phyloP scores from a whole-genome alignment of 2,797 vertebrate genomes.

The Acrossocheilus wenchowensis region DNA sequence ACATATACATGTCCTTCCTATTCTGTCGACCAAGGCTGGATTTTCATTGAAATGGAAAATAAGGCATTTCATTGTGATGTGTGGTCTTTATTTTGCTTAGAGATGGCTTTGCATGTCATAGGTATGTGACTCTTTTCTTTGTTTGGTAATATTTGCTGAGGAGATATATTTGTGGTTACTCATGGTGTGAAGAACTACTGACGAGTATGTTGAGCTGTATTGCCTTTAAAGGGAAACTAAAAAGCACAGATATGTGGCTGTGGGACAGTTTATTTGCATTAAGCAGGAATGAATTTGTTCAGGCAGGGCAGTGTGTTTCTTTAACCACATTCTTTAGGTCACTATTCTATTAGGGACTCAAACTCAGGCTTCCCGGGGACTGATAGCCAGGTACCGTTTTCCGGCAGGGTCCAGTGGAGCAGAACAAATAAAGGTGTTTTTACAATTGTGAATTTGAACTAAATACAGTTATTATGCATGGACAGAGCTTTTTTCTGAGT shows the following conservation, averaged over 20 bases:
- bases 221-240: conserved; percentile 43
- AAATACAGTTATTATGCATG: not conserved
- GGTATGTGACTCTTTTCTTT: conserved; percentile 8
- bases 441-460: not conserved
- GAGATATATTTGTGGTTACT: conserved; percentile 22
- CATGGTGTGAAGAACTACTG: conserved; percentile 7
- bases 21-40: not conserved
- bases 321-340: not conserved
- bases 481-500: not conserved
- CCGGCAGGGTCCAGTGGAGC: not conserved
- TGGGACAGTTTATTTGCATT: conserved; percentile 8
- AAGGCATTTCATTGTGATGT: not conserved
- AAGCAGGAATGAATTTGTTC: conserved; percentile 15
- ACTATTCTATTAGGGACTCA: not conserved
- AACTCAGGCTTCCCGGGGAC: not conserved
- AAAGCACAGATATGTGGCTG: not conserved
- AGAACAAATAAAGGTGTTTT: conserved; percentile 6
- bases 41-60: not conserved
- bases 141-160: conserved; percentile 19
- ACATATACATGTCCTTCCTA: not conserved
- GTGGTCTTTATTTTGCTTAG: not conserved
- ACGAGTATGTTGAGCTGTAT: not conserved
- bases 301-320: not conserved
- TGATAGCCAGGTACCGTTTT: not conserved
- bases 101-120: not conserved